Evolutionary conservation across 2,888 invertebrate species (phyloP).

Genomic region (Eristalis pertinax): DNA sequence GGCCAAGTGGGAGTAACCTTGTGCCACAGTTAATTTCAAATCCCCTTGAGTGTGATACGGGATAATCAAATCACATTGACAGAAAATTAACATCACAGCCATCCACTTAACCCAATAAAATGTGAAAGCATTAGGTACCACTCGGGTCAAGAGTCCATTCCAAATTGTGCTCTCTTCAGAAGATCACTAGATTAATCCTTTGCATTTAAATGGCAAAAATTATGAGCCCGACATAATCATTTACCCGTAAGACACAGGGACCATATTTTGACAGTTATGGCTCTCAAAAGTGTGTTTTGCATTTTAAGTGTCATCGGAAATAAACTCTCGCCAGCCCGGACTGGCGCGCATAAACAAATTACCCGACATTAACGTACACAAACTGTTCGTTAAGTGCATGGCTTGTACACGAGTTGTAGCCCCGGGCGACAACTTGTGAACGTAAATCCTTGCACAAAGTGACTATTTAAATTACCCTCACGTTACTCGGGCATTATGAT

Average conservation of each 20-base stretch:
- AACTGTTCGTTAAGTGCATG: constrained; percentile 70
- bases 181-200: constrained; percentile 34
- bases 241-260: constrained; percentile 31
- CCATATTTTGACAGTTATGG: constrained; percentile 64
- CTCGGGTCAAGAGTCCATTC: background rate
- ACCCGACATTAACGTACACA: constrained; percentile 71
- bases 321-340: constrained; percentile 1
- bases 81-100: background rate
- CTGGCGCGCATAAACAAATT: constrained; percentile 68
- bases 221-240: constrained; percentile 57
- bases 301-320: constrained; percentile 67
- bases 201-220: constrained; percentile 59
- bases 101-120: background rate
- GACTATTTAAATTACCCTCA: constrained; percentile 72
- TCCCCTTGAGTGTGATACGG: background rate
- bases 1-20: background rate
- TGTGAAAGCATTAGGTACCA: background rate
- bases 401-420: constrained; percentile 57
- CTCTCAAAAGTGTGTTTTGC: constrained; percentile 65
- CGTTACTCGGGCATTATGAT: constrained; percentile 71
- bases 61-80: background rate
- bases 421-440: constrained; percentile 68
- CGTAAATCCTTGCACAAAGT: constrained; percentile 72
- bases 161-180: background rate
- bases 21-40: background rate